phyloP scores from a whole-genome alignment of 2,888 invertebrate species.

The Cetonia aurata region DNA sequence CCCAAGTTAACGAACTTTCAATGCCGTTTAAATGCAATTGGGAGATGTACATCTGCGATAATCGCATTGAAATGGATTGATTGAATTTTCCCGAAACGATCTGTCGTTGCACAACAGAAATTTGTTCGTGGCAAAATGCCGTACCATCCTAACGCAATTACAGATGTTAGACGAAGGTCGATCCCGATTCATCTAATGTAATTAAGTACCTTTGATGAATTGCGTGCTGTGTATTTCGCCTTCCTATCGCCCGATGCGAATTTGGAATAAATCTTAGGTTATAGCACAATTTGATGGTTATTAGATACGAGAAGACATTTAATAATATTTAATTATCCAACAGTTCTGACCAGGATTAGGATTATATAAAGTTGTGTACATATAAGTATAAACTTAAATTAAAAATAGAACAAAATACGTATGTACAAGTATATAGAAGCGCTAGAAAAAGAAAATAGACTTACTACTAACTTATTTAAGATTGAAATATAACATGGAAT shows the following conservation, averaged over 20 bases:
- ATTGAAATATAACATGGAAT: no score
- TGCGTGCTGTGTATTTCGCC: background rate
- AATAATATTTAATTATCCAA: no score
- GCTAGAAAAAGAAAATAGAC: no score
- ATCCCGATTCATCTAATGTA: background rate
- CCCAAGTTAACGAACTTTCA: constrained; percentile 1
- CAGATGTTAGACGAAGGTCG: constrained; percentile 11
- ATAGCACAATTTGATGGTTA: no score
- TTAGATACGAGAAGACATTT: no score
- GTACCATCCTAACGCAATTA: background rate
- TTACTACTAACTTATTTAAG: no score
- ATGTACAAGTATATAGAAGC: no score
- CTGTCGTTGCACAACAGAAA: constrained; percentile 1
- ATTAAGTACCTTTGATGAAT: constrained; percentile 5
- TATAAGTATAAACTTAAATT: no score
- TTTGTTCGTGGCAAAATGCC: background rate
- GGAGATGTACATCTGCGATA: constrained; percentile 13
- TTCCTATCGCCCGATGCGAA: background rate
- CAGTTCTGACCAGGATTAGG: no score
- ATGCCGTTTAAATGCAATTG: constrained; percentile 14
- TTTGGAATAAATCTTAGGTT: no score
- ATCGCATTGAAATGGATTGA: constrained; percentile 15
- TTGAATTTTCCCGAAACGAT: constrained; percentile 18
- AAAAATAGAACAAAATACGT: no score
- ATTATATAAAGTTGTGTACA: no score